Evolutionary conservation across 2,888 invertebrate species (phyloP).

Genomic region (Polydesmus complanatus): DNA sequence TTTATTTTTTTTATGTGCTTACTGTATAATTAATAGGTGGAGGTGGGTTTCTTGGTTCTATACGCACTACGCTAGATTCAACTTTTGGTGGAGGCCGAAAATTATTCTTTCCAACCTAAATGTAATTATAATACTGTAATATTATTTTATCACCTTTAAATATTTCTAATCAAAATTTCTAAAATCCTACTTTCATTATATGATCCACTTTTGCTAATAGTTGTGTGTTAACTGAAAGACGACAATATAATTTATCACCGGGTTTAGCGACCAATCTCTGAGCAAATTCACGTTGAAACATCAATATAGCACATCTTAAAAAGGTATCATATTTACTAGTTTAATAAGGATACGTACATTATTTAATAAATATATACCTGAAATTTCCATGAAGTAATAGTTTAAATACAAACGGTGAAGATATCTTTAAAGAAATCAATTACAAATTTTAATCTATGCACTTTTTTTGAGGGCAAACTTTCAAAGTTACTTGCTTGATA

Average conservation of each 20-base stretch:
- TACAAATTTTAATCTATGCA: conserved; percentile 40
- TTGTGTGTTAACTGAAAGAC: conserved; percentile 92
- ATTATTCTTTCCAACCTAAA: conserved; percentile 88
- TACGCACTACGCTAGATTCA: conserved; percentile 92
- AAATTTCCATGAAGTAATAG: conserved; percentile 46
- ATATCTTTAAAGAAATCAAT: conserved; percentile 31
- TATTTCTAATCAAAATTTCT: background rate
- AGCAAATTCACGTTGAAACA: conserved; percentile 99
- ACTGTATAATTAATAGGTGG: conserved; percentile 85
- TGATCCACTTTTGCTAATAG: conserved; percentile 85
- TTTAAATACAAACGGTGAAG: conserved; percentile 40
- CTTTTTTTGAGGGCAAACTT: background rate
- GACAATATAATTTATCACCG: conserved; percentile 91
- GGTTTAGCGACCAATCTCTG: conserved; percentile 91
- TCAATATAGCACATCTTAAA: conserved; percentile 86
- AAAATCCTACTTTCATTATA: conserved; percentile 69
- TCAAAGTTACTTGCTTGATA: conserved; percentile 58
- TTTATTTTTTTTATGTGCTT: background rate
- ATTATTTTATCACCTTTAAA: background rate
- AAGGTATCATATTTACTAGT: background rate
- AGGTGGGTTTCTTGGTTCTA: conserved; percentile 94
- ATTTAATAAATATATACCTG: conserved; percentile 19
- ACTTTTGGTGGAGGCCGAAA: conserved; percentile 98
- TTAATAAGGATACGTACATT: no score
- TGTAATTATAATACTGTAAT: conserved; percentile 22